Evolutionary conservation across 2,113 vertebrate genomes (phyloP).

Genomic region (Cyprinus carpio): DNA sequence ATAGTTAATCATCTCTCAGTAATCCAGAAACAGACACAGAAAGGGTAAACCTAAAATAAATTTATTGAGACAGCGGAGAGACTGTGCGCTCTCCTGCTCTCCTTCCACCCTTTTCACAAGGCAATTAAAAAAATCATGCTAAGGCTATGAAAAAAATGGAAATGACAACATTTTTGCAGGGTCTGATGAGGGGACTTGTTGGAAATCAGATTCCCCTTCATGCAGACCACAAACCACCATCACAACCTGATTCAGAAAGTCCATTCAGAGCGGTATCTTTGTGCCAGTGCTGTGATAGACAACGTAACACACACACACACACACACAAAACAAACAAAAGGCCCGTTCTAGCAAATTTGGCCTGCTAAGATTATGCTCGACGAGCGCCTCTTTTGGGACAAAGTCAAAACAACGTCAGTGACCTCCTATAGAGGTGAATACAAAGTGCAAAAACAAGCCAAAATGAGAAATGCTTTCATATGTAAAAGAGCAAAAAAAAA

Average conservation of each 20-base stretch:
- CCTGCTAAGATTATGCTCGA: conserved; percentile 30
- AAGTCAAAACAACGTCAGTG: conserved; percentile 38
- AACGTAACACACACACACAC: not conserved
- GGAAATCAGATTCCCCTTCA: conserved; percentile 4
- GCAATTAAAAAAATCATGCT: conserved; percentile 86
- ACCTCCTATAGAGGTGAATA: conserved; percentile 70
- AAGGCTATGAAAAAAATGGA: conserved; percentile 84
- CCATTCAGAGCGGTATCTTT: conserved; percentile 10
- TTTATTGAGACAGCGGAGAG: conserved; percentile 79
- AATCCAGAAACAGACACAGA: conserved; percentile 42
- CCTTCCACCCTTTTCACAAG: conserved; percentile 69
- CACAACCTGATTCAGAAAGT: conserved; percentile 67
- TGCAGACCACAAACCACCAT: conserved; percentile 60
- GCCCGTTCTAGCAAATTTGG: conserved; percentile 1
- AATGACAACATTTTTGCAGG: conserved; percentile 70
- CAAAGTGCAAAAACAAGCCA: conserved; percentile 67
- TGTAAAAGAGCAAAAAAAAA: not conserved
- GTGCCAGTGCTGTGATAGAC: conserved; percentile 29
- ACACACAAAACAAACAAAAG: conserved; percentile 22
- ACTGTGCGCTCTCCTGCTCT: conserved; percentile 57
- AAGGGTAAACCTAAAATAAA: conserved; percentile 84
- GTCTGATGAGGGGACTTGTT: conserved; percentile 64
- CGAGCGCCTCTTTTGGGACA: conserved; percentile 29
- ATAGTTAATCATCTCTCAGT: not conserved
- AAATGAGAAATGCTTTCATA: conserved; percentile 30